Evolutionary conservation across 1,140 invertebrate genomes (phyloP).

Genomic region (Eubasilissa regina): DNA sequence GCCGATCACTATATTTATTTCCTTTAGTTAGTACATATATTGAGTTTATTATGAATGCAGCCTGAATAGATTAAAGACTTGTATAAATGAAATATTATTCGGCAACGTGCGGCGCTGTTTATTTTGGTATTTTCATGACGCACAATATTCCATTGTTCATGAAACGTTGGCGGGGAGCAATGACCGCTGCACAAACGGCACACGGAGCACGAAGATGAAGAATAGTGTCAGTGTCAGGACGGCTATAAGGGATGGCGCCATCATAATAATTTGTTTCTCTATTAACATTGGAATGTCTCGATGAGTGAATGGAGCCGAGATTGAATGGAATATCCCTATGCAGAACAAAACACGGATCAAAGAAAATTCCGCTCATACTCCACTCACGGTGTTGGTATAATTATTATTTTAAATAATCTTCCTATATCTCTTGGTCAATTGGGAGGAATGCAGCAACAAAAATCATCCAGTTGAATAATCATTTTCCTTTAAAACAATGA

Average conservation of each 20-base stretch:
- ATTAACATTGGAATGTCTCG: slow-evolving; percentile 61
- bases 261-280: slow-evolving; percentile 54
- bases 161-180: too few relatives aligned
- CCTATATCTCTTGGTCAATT: slow-evolving; percentile 60
- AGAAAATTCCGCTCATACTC: slow-evolving; percentile 37
- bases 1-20: too few relatives aligned
- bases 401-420: slow-evolving; percentile 59
- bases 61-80: too few relatives aligned
- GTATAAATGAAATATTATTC: too few relatives aligned
- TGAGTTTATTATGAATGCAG: too few relatives aligned
- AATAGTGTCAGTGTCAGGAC: not conserved
- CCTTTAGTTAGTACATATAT: too few relatives aligned
- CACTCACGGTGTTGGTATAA: slow-evolving; percentile 55
- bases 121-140: too few relatives aligned
- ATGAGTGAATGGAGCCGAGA: slow-evolving; percentile 56
- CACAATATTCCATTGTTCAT: too few relatives aligned
- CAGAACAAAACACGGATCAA: slow-evolving; percentile 4
- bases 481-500: slow-evolving; percentile 47
- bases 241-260: slow-evolving; percentile 28
- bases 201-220: not conserved
- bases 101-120: too few relatives aligned
- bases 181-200: not conserved
- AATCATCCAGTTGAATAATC: slow-evolving; percentile 54
- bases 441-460: slow-evolving; percentile 61
- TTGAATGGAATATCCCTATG: too few relatives aligned